Conservation (phyloP, 2,888 invertebrate species). For the Priapulus caudatus region DNA sequence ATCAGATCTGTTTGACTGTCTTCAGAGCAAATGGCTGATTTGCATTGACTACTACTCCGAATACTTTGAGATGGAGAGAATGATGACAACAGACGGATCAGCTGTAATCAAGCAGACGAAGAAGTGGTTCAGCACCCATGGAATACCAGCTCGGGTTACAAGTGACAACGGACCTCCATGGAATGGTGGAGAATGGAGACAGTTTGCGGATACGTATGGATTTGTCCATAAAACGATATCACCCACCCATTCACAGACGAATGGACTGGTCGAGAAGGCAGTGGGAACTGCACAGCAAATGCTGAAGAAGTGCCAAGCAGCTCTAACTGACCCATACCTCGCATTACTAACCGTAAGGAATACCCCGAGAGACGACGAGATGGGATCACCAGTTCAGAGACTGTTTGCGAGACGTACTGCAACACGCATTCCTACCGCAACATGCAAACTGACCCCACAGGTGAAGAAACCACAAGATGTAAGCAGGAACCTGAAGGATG, state of each 20-base stretch:
- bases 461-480: neutral
- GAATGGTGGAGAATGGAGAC: constrained; percentile 11
- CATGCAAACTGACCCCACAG: neutral
- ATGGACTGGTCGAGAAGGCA: constrained; percentile 15
- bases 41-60: constrained; percentile 14
- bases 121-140: constrained; percentile 14
- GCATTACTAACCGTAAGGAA: constrained; percentile 13
- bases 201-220: constrained; percentile 11
- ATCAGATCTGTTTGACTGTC: constrained; percentile 16
- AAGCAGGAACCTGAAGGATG: neutral
- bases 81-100: neutral
- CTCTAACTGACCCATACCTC: constrained; percentile 10
- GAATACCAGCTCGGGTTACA: constrained; percentile 13
- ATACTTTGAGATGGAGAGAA: constrained; percentile 13
- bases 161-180: constrained; percentile 16
- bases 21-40: constrained; percentile 11
- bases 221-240: constrained; percentile 10
- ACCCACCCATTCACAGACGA: constrained; percentile 13
- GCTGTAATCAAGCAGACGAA: constrained; percentile 15
- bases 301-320: constrained; percentile 8
- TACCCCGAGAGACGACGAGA: constrained; percentile 13
- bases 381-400: constrained; percentile 12
- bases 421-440: neutral
- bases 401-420: neutral
- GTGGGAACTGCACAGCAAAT: constrained; percentile 15